A percentile compares a stretch with the other conserved stretches of the same genome.
Evolutionary conservation across 2,888 invertebrate genomes (phyloP).

Genomic region (Dryococelus australis): DNA sequence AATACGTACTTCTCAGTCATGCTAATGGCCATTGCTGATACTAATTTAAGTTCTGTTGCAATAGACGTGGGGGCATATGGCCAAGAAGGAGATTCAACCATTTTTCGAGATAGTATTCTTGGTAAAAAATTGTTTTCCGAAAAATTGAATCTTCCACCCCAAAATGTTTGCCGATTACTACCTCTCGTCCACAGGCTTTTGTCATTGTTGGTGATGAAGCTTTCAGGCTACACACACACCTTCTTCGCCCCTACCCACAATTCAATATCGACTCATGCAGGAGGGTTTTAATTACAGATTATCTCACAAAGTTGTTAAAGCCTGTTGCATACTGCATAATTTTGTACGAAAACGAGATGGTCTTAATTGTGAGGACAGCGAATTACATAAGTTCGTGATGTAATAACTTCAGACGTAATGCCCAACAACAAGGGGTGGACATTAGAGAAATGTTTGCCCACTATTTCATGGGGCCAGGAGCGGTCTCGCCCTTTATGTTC

Average conservation of each 20-base stretch:
- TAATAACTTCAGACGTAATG: background rate
- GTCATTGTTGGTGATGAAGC: constrained; percentile 28
- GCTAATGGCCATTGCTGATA: constrained; percentile 17
- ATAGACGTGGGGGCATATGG: constrained; percentile 23
- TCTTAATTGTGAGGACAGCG: constrained; percentile 23
- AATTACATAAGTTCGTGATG: constrained; percentile 22
- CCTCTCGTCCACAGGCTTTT: background rate
- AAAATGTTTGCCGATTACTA: constrained; percentile 9
- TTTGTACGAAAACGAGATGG: background rate
- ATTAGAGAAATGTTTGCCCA: background rate
- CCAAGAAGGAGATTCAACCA: background rate
- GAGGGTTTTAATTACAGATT: constrained; percentile 29
- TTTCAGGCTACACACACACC: constrained; percentile 4
- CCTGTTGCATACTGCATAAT: background rate
- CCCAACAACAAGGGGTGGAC: background rate
- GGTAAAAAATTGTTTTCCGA: constrained; percentile 17
- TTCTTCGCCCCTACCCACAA: constrained; percentile 22
- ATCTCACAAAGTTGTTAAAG: background rate
- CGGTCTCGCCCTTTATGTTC: background rate
- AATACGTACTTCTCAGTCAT: constrained; percentile 28
- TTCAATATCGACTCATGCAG: background rate
- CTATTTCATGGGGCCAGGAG: background rate
- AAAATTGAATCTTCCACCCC: constrained; percentile 19
- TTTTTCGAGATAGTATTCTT: constrained; percentile 18
- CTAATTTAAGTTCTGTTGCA: background rate